Evolutionary conservation across 2,888 invertebrate genomes (phyloP), one percentile per base, ranked within the genome.

Genomic region (Drosophila tripunctata): DNA sequence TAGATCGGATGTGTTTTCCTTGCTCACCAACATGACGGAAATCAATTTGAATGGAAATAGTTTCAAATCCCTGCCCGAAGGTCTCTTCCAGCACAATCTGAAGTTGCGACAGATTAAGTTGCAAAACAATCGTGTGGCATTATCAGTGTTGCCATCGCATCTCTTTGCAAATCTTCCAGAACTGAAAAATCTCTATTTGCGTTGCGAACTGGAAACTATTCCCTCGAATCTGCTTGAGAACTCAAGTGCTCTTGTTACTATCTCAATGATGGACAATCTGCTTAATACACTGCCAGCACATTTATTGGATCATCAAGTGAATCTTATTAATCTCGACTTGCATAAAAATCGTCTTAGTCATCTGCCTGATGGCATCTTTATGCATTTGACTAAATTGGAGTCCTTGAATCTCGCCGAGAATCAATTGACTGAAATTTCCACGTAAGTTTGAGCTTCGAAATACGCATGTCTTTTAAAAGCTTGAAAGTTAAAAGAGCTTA

Each of bases 1-100:
- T 47, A 93, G 94, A 0, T 89, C 92, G 5, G 93, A 93, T 74
- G 92, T 94, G 45, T 95, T 96, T 86, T 90, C 92, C 54, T 92
- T 93, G 63, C 90, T 96, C 54, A 91, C 90, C 24, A 94, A 94
- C 85, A 91, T 96, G 38, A 93, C 92, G 67, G 92, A 92, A 63
- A 90, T 97, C 38, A 94, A 94, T 86, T 91, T 96, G 66, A 94
- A 93, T 87, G 92, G 92, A n/a, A 96, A 96, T 85, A 93, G 93
- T 75, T 94, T 95, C 71, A 92, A 92, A 4, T 90, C 92, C n/a
- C 83, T 96, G 55, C 95, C 95, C 2, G 91, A 91, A 56, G 93
- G 93, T 71, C 90, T 95, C 40, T 94, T 95, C 72, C 89, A 89
- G 57, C 91, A 92, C 58, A 95, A 94, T 78, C 89, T 89, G 15